These are phyloP conservation scores for Ips typographus DNA, from an alignment of 1,140 invertebrate genomes.

Conservation along the genomic window DNA sequence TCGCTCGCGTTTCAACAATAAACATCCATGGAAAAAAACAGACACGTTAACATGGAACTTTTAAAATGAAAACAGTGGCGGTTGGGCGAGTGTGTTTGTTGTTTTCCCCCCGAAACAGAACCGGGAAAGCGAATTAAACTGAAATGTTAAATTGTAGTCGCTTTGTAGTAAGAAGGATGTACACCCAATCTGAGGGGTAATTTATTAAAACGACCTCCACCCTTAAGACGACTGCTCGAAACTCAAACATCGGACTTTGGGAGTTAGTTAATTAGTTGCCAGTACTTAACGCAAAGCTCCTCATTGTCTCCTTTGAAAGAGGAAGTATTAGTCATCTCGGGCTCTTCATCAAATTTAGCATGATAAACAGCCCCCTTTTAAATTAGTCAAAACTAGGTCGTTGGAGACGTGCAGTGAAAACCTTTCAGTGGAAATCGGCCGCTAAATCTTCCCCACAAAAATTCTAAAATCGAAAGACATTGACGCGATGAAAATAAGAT, in stretches of 20 bases:
- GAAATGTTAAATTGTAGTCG: background rate
- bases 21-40: too few species aligned
- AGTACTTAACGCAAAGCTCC: conserved; percentile 28
- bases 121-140: too few species aligned
- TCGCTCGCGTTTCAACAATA: too few species aligned
- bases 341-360: conserved; percentile 32
- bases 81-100: too few species aligned
- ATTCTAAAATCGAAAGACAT: conserved; percentile 6
- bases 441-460: too few species aligned
- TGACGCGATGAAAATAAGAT: conserved; percentile 33
- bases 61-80: too few species aligned
- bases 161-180: background rate
- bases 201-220: conserved; percentile 1
- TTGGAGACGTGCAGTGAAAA: background rate
- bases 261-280: conserved; percentile 32
- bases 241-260: conserved; percentile 30
- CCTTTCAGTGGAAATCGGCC: background rate
- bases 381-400: conserved; percentile 20
- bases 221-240: conserved; percentile 13
- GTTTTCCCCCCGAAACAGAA: too few species aligned
- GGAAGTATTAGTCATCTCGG: conserved; percentile 32
- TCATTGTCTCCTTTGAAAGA: conserved; percentile 32
- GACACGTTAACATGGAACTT: too few species aligned
- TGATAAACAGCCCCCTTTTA: conserved; percentile 27
- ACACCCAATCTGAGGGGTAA: too few species aligned